Conservation (phyloP, 2,113 vertebrate species). For the Malurus alboscapulatus region DNA sequence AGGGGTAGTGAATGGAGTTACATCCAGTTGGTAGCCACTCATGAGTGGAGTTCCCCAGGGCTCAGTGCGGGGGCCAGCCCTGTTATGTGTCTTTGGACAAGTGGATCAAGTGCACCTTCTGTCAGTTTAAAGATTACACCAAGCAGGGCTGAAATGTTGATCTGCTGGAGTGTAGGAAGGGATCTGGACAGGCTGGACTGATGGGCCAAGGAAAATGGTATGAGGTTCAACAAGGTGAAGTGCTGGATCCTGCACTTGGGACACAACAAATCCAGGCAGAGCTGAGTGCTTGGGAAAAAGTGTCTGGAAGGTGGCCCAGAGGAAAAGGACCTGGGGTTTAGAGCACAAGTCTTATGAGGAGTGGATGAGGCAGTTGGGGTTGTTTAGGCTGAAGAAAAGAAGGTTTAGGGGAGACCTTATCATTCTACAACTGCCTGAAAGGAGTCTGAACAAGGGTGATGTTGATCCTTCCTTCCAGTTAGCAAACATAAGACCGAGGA, state of each 20-base stretch:
- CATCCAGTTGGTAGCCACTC: neutral
- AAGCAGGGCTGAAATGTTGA: neutral
- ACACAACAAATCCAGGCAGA: neutral
- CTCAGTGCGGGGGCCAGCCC: neutral
- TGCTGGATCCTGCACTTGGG: too few relatives aligned
- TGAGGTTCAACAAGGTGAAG: neutral
- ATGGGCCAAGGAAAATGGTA: too few relatives aligned
- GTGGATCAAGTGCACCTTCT: neutral
- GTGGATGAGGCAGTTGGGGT: accelerated
- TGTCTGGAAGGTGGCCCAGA: neutral
- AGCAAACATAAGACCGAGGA: neutral
- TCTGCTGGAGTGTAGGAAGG: neutral
- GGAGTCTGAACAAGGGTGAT: neutral
- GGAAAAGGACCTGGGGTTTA: neutral
- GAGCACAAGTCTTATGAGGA: neutral
- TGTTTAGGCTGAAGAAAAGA: neutral
- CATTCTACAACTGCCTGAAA: neutral
- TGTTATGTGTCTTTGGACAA: neutral
- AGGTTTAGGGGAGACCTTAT: neutral
- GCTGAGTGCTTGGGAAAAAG: accelerated
- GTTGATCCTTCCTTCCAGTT: neutral
- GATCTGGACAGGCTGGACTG: neutral
- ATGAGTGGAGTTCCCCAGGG: neutral
- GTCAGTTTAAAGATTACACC: neutral
- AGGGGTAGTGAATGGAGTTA: too few relatives aligned